Conservation (phyloP, 53 echinoderm and acorn worm species). For the Zoroaster sp. region DNA sequence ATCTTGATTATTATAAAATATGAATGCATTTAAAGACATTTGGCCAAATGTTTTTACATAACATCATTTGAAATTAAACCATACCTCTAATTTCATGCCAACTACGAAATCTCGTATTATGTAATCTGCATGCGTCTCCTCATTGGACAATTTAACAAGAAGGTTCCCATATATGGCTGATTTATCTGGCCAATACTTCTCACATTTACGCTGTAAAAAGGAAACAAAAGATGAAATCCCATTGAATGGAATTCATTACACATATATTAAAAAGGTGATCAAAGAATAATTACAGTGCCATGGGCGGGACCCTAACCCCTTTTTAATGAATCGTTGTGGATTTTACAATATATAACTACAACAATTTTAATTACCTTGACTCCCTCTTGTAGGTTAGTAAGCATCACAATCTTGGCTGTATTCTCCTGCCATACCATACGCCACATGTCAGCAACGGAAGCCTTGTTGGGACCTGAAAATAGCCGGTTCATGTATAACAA, state of each 20-base stretch:
- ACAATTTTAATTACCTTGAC: not conserved
- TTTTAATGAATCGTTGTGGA: not conserved
- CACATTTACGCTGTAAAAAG: slow-evolving; percentile 27
- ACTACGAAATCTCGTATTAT: not conserved
- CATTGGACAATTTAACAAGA: not conserved
- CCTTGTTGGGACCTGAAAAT: slow-evolving; percentile 2
- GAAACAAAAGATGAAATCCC: not conserved
- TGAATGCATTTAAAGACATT: too few relatives aligned
- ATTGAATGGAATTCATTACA: not conserved
- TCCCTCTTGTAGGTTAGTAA: slow-evolving; percentile 13
- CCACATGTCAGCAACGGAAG: slow-evolving; percentile 22
- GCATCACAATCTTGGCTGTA: slow-evolving; percentile 14
- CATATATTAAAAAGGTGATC: not conserved
- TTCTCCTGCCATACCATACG: slow-evolving; percentile 35
- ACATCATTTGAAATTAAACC: not conserved
- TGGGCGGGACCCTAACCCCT: not conserved
- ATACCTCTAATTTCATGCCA: not conserved
- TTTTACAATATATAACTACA: too few relatives aligned
- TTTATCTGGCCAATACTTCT: slow-evolving; percentile 66
- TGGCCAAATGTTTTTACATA: not conserved
- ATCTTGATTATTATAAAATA: too few relatives aligned
- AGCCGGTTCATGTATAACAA: not conserved
- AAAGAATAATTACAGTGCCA: not conserved
- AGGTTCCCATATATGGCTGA: slow-evolving; percentile 51
- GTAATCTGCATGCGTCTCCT: slow-evolving; percentile 22